Base-by-base conservation (phyloP, 2,797 vertebrate genomes). In the Carapus acus region DNA sequence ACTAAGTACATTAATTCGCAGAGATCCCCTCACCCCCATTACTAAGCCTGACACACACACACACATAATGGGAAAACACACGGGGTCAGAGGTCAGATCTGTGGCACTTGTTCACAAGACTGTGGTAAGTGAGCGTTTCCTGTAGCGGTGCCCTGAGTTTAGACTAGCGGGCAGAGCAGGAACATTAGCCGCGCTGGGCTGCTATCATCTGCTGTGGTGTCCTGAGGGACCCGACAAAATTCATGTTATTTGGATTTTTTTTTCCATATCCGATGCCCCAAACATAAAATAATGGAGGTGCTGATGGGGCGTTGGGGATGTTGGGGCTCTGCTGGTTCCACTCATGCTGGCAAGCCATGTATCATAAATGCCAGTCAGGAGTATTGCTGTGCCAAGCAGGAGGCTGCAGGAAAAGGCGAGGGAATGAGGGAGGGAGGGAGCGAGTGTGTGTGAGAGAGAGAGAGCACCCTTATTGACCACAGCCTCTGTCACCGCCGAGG, bases 401-500 rank as follows among this genome's bases (percentile, higher is more conserved):
- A 70, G 81, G 71, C 72, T 74, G 77, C 70, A 68, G 83, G 77
- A 64, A 74, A 70, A 80, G 69, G 74, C 63, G 70, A 51, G 39
- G 31, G 11, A 13, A 5, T 4, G 9, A 9, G 31, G 14, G 31
- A 33, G 59, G 43, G 2, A 76, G 78, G 67, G 67, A 81, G 62
- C 58, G 24, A 76, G 24, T 4, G 5, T 76, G 76, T 81, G n/a
- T n/a, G n/a, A n/a, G n/a, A n/a, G n/a, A n/a, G n/a, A n/a, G n/a
- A n/a, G n/a, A 73, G 76, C 80, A 74, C 66, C 66, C 83, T 83
- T 87, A 89, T 87, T 87, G 88, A 88, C 82, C 80, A 75, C 43
- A 43, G 61, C 68, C 40, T 67, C 82, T 82, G 82, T 86, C 83
- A 82, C 74, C 78, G 79, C 64, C 73, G 77, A 80, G 81, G 78